Evolutionary conservation across 1,140 invertebrate species (phyloP), one percentile per base, ranked within the genome.

Genomic region (Drosophila arawakana): DNA sequence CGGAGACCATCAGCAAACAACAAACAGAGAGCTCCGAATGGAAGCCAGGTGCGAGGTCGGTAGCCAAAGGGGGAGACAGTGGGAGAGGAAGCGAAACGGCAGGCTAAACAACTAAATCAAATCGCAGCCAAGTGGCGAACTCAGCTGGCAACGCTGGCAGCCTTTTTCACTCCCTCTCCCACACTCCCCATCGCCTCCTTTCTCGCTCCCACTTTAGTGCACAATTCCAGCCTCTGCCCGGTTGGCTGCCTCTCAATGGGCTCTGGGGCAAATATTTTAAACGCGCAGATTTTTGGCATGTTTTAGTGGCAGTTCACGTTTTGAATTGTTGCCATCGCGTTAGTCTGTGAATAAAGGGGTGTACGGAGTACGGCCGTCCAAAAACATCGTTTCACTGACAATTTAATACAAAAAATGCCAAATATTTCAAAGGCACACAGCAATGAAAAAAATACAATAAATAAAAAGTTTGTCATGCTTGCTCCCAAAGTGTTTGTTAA

Each of bases 221-320:
- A 47, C 60, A 75, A 65, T 60, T 65, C 41, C 59, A 50, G 67
- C 49, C 73, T 55, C 46, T 75, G 73, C 79, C 69, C 69, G 83
- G 60, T 80, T 83, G 82, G 69, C 80, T 86, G 76, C 63, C 73
- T 88, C 70, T 80, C 84, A 88, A 89, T 89, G 83, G 77, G 83
- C 83, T 88, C 80, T 88, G 84, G 83, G 83, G 83, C 83, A 88
- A 88, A 89, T 88, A 88, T 88, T 88, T 88, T 88, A 88, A 88
- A 88, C 80, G 83, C 80, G 80, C 83, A 83, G 84, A 88, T 88
- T 88, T 88, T 88, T 89, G 84, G 84, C 83, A 88, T 88, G 83
- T 88, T 88, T 88, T 86, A 88, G 83, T 86, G 83, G 83, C 82
- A 86, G 83, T 82, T 88, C 82, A 88, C 82, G 79, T 86, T 86